These are phyloP conservation scores for Brachionus manjavacas DNA, from an alignment of 1,140 invertebrate species.

Conservation along the genomic window DNA sequence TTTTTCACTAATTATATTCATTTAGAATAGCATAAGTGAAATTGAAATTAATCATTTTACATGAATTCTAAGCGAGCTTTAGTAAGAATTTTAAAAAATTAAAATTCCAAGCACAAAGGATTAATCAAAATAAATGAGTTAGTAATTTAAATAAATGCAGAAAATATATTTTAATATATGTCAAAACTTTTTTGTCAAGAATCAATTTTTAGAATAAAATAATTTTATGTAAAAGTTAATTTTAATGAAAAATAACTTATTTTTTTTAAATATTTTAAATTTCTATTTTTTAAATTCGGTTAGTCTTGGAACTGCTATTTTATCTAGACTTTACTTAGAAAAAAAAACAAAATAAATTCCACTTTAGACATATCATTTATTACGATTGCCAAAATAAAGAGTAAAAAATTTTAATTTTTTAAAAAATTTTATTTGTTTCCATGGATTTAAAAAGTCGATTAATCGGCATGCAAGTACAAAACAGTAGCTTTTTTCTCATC, in stretches of 20 bases:
- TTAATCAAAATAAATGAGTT: not conserved
- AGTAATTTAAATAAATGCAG: not conserved
- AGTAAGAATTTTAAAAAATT: not conserved
- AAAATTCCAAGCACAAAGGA: not conserved
- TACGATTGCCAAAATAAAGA: no score
- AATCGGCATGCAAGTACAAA: not conserved
- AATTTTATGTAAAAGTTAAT: not conserved
- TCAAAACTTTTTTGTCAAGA: not conserved
- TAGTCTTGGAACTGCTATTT: no score
- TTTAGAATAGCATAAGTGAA: not conserved
- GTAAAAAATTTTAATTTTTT: no score
- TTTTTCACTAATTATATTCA: not conserved
- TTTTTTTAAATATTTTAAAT: not conserved
- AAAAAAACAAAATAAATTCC: no score
- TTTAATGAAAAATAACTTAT: not conserved
- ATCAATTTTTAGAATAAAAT: not conserved
- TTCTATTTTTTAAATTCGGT: not conserved
- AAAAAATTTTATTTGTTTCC: not conserved
- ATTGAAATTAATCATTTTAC: not conserved
- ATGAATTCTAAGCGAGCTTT: not conserved
- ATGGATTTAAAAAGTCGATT: not conserved
- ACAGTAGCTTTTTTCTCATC: not conserved
- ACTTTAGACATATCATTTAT: no score
- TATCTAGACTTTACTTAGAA: no score
- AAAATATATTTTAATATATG: not conserved